Percentiles rank a stretch among this genome's conserved stretches.
These are phyloP conservation scores for Formica exsecta DNA, from an alignment of 1,140 invertebrate species.

Conservation along the genomic window DNA sequence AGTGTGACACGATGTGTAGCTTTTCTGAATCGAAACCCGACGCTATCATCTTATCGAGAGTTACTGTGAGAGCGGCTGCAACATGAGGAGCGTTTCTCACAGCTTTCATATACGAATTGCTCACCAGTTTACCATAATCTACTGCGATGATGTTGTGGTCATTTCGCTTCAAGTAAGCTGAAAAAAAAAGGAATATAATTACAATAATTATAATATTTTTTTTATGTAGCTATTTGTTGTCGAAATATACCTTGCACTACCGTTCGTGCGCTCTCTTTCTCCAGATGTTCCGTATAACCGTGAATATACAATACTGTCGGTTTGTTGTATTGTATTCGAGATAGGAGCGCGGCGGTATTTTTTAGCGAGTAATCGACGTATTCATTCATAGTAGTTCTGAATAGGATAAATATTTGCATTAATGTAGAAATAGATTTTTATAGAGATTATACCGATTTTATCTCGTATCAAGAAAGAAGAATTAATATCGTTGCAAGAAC, in stretches of 20 bases:
- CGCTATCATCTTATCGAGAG: conserved; percentile 65
- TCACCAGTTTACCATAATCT: conserved; percentile 89
- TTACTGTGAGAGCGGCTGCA: conserved; percentile 59
- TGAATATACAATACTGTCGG: conserved; percentile 83
- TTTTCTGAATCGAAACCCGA: conserved; percentile 80
- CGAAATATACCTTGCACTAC: conserved; percentile 77
- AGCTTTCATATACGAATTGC: conserved; percentile 87
- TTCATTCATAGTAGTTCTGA: conserved; percentile 53
- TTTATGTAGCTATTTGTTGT: background rate
- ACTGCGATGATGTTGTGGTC: conserved; percentile 85
- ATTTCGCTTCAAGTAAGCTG: conserved; percentile 81
- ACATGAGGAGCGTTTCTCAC: conserved; percentile 85
- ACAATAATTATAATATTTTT: background rate
- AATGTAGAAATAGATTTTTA: background rate
- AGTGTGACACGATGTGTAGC: conserved; percentile 91
- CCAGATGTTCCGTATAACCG: conserved; percentile 79
- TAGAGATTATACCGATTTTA: background rate
- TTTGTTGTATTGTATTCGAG: conserved; percentile 61
- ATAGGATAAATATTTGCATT: conserved; percentile 9
- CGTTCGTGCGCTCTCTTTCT: conserved; percentile 73
- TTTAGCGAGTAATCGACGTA: conserved; percentile 65
- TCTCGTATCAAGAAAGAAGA: background rate
- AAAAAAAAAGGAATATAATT: conserved; percentile 30
- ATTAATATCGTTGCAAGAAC: conserved; percentile 10
- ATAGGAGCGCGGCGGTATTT: conserved; percentile 40